Evolutionary conservation across 2,113 vertebrate species (phyloP).

Genomic region (Zosterops pallidus): DNA sequence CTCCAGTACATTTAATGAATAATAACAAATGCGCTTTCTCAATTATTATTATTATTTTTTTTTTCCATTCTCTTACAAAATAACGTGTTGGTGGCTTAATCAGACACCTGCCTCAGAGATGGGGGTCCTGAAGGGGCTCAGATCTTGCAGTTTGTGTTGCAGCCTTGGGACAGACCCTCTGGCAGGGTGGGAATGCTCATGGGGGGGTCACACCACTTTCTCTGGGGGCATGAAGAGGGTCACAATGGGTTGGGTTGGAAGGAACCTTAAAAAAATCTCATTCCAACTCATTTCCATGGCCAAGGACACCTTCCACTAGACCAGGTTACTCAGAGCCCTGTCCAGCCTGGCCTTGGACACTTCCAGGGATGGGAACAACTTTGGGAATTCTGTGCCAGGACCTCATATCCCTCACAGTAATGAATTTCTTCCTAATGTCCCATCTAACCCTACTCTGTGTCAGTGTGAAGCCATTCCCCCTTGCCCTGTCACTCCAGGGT

Average conservation of each 20-base stretch:
- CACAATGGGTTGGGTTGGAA: background rate
- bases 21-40: background rate
- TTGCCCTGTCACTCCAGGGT: background rate
- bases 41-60: background rate
- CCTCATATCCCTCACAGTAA: background rate
- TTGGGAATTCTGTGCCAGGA: background rate
- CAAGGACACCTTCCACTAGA: background rate
- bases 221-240: background rate
- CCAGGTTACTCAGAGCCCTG: background rate
- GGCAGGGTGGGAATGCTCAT: background rate
- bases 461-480: background rate
- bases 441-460: background rate
- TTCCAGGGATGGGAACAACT: background rate
- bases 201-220: background rate
- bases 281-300: background rate
- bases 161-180: background rate
- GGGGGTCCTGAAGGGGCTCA: background rate
- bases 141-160: background rate
- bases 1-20: slow-evolving; percentile 30
- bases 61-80: background rate
- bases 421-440: background rate
- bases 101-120: background rate
- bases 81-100: background rate
- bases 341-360: background rate
- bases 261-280: background rate